Evolutionary conservation across 2,797 vertebrate species (phyloP).

Genomic region (Sebastes jordani): DNA sequence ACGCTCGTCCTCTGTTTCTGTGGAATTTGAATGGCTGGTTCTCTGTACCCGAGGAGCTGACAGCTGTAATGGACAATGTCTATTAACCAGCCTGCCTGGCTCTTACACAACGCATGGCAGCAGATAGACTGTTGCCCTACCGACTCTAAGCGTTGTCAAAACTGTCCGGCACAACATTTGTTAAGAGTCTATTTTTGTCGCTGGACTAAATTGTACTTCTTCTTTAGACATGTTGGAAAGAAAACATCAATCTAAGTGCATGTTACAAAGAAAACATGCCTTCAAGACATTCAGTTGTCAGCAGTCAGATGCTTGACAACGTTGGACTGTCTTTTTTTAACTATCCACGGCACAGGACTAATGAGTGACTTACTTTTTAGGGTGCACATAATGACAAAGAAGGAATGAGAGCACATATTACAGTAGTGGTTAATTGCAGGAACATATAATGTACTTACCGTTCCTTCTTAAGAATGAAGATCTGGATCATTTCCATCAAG

Average conservation of each 20-base stretch:
- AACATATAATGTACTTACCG: background rate
- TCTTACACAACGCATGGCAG: constrained; percentile 10
- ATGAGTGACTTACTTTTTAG: constrained; percentile 10
- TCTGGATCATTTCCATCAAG: background rate
- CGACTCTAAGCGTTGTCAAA: constrained; percentile 28
- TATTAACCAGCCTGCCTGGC: constrained; percentile 13
- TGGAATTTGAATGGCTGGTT: constrained; percentile 75
- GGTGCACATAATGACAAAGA: constrained; percentile 36
- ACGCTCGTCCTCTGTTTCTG: constrained; percentile 35
- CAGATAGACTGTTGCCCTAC: background rate
- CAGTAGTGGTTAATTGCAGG: constrained; percentile 24
- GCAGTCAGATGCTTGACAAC: constrained; percentile 28
- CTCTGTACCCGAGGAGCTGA: constrained; percentile 26
- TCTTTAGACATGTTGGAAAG: constrained; percentile 4
- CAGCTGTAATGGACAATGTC: constrained; percentile 41
- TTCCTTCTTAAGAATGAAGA: background rate
- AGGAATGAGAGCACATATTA: constrained; percentile 14
- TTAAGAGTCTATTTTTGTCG: constrained; percentile 37
- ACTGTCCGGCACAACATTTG: constrained; percentile 10
- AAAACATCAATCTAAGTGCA: constrained; percentile 25
- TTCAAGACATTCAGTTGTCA: background rate
- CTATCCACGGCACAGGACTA: background rate
- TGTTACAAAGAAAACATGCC: background rate
- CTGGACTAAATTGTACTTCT: background rate
- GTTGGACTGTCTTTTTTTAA: constrained; percentile 24